Evolutionary conservation across 2,888 invertebrate genomes (phyloP).

Genomic region (Harpalus rubripes): DNA sequence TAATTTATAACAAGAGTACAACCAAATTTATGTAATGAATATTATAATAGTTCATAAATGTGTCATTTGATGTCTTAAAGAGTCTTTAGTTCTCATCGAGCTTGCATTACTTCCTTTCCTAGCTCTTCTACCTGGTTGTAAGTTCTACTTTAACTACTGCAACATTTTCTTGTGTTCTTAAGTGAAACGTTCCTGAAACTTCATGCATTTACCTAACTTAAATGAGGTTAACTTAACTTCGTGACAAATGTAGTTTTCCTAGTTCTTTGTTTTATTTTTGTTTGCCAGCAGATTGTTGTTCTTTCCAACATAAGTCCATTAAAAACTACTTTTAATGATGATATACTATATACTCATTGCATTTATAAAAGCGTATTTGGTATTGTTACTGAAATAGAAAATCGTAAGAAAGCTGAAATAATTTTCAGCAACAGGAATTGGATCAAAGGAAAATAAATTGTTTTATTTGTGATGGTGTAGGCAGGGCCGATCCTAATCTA

Average conservation of each 20-base stretch:
- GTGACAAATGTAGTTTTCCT: conserved; percentile 43
- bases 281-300: conserved; percentile 4
- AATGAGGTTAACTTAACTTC: conserved; percentile 47
- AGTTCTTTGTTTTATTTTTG: conserved; percentile 14
- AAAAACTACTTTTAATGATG: conserved; percentile 4
- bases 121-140: neutral
- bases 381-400: no score
- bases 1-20: no score
- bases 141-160: conserved; percentile 2
- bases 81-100: neutral
- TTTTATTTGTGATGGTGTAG: no score
- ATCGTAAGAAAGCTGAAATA: no score
- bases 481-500: no score
- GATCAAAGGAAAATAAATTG: no score
- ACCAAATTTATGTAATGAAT: no score
- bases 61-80: neutral
- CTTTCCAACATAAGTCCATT: neutral
- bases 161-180: conserved; percentile 24
- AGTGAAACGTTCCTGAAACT: conserved; percentile 19
- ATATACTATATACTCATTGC: neutral
- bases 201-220: conserved; percentile 42
- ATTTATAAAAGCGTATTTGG: neutral
- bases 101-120: neutral
- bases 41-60: neutral
- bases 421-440: neutral